Evolutionary conservation across 2,797 vertebrate genomes (phyloP).

Genomic region (Sebastes variabilis): DNA sequence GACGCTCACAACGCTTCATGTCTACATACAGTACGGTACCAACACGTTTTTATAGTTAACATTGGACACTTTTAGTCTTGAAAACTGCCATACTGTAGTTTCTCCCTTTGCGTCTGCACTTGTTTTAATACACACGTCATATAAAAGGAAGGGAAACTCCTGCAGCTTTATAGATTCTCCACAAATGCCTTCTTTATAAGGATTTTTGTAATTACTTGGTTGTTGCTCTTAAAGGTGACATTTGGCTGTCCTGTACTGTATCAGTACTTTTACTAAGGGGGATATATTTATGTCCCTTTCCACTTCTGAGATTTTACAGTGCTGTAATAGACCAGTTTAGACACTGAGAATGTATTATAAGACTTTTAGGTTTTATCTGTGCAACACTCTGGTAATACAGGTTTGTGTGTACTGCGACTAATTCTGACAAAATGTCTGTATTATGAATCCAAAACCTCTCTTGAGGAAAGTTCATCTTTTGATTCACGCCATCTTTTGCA

Average conservation of each 20-base stretch:
- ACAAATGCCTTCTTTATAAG: neutral
- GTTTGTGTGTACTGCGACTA: neutral
- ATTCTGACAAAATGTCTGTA: conserved; percentile 12
- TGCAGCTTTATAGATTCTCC: neutral
- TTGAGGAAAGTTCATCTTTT: neutral
- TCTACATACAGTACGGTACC: neutral
- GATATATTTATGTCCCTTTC: conserved; percentile 4
- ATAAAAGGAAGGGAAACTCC: neutral
- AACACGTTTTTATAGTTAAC: neutral
- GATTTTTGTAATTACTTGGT: neutral
- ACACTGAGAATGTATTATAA: conserved; percentile 23
- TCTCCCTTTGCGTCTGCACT: neutral
- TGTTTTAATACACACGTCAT: neutral
- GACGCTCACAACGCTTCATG: neutral
- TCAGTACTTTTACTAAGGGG: conserved; percentile 53
- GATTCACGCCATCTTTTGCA: neutral
- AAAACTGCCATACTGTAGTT: neutral
- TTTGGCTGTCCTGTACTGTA: conserved; percentile 58
- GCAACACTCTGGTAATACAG: neutral
- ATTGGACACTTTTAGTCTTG: neutral
- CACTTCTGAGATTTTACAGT: conserved; percentile 19
- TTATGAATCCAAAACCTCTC: neutral
- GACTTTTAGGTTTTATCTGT: neutral
- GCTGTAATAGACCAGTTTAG: conserved; percentile 7
- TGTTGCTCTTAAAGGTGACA: neutral